Conservation (phyloP, 2,888 invertebrate genomes). For the Parasteatoda lunata region DNA sequence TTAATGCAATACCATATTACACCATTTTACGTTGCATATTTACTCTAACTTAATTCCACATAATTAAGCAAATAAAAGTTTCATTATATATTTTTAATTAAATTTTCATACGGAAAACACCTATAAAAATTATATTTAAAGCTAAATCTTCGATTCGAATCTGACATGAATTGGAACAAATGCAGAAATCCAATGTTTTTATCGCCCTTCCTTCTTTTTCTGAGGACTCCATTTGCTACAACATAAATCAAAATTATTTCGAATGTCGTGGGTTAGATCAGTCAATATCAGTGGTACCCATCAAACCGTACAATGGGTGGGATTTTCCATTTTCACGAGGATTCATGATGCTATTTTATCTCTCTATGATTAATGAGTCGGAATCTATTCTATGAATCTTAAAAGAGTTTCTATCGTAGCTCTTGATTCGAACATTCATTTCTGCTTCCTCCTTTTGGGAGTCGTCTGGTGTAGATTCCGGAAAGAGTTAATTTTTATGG, state of each 20-base stretch:
- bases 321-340: slow-evolving; percentile 30
- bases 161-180: too few relatives aligned
- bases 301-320: slow-evolving; percentile 34
- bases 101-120: too few relatives aligned
- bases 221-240: background rate
- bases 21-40: too few relatives aligned
- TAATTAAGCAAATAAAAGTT: too few relatives aligned
- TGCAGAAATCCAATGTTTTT: background rate
- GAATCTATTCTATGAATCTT: slow-evolving; percentile 53
- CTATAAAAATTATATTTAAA: too few relatives aligned
- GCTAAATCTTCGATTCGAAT: too few relatives aligned
- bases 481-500: too few relatives aligned
- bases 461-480: background rate
- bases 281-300: background rate
- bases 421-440: slow-evolving; percentile 33
- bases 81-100: too few relatives aligned
- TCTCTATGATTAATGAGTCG: slow-evolving; percentile 53
- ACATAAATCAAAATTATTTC: slow-evolving; percentile 3
- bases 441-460: slow-evolving; percentile 16
- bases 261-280: background rate
- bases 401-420: slow-evolving; percentile 7
- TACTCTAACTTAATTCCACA: too few relatives aligned
- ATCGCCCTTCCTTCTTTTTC: background rate
- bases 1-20: too few relatives aligned
- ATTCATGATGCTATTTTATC: slow-evolving; percentile 47